These are phyloP conservation scores for Ophion costatus DNA, from an alignment of 2,888 invertebrate species.

Conservation along the genomic window DNA sequence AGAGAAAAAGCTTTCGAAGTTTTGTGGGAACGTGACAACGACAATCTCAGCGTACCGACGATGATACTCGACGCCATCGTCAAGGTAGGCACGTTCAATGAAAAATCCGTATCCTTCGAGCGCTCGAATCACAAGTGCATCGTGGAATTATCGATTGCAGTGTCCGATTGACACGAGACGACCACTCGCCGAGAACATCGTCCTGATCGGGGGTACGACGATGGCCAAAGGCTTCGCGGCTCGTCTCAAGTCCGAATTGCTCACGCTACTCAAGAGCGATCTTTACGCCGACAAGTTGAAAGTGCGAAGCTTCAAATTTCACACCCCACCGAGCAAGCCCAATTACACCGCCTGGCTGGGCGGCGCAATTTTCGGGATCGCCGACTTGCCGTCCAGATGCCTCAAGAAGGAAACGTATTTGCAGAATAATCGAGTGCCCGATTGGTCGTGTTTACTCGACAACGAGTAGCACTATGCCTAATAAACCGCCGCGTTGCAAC, in stretches of 20 bases:
- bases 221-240: slow-evolving; percentile 93
- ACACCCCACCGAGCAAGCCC: slow-evolving; percentile 90
- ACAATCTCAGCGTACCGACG: slow-evolving; percentile 92
- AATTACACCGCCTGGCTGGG: slow-evolving; percentile 96
- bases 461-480: slow-evolving; percentile 72
- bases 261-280: slow-evolving; percentile 86
- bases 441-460: slow-evolving; percentile 91
- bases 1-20: slow-evolving; percentile 94
- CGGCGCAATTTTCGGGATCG: slow-evolving; percentile 91
- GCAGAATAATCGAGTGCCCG: slow-evolving; percentile 89
- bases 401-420: slow-evolving; percentile 91
- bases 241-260: slow-evolving; percentile 91
- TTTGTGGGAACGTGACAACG: slow-evolving; percentile 93
- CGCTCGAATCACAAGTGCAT: neutral
- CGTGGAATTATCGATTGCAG: slow-evolving; percentile 79
- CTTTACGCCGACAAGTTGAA: slow-evolving; percentile 87
- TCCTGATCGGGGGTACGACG: slow-evolving; percentile 94
- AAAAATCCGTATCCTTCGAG: neutral
- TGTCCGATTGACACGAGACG: slow-evolving; percentile 93
- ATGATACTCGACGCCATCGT: slow-evolving; percentile 93
- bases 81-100: slow-evolving; percentile 84
- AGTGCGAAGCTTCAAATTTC: slow-evolving; percentile 90
- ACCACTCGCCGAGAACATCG: slow-evolving; percentile 91
- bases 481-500: neutral
- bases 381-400: slow-evolving; percentile 89